Evolutionary conservation across 2,888 invertebrate species (phyloP).

Genomic region (Protodeltote pygarga): DNA sequence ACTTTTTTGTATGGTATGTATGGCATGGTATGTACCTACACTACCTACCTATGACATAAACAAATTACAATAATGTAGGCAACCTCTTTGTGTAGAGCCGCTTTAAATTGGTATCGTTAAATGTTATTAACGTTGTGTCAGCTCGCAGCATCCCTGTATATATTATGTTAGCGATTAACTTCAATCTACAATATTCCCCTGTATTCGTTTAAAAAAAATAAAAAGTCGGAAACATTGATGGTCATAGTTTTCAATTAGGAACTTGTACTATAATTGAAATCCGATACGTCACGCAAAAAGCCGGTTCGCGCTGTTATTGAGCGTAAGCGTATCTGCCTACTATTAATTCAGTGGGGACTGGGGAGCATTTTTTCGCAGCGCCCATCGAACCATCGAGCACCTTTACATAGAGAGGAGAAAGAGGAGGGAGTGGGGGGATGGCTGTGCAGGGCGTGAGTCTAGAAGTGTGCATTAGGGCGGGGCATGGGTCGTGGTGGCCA

Average conservation of each 20-base stretch:
- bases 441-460: conserved; percentile 19
- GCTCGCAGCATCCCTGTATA: conserved; percentile 9
- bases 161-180: conserved; percentile 28
- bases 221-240: conserved; percentile 36
- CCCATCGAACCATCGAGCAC: conserved; percentile 38
- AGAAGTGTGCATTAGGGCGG: conserved; percentile 47
- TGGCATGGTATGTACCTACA: no score
- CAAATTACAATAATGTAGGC: conserved; percentile 29
- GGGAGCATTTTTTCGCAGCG: conserved; percentile 53
- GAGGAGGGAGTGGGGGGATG: conserved; percentile 6
- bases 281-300: conserved; percentile 59
- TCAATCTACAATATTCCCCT: conserved; percentile 36
- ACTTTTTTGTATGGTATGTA: no score
- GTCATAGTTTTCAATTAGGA: conserved; percentile 53
- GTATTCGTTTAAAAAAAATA: conserved; percentile 43
- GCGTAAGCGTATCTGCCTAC: conserved; percentile 51
- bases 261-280: conserved; percentile 58
- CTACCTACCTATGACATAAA: no score
- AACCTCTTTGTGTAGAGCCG: conserved; percentile 28
- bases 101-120: conserved; percentile 34
- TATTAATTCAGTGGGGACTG: conserved; percentile 60
- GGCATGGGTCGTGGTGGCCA: conserved; percentile 49
- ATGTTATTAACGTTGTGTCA: conserved; percentile 34
- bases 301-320: conserved; percentile 53
- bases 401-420: conserved; percentile 52